phyloP scores from a whole-genome alignment of 2,113 vertebrate species.

The Riparia riparia region DNA sequence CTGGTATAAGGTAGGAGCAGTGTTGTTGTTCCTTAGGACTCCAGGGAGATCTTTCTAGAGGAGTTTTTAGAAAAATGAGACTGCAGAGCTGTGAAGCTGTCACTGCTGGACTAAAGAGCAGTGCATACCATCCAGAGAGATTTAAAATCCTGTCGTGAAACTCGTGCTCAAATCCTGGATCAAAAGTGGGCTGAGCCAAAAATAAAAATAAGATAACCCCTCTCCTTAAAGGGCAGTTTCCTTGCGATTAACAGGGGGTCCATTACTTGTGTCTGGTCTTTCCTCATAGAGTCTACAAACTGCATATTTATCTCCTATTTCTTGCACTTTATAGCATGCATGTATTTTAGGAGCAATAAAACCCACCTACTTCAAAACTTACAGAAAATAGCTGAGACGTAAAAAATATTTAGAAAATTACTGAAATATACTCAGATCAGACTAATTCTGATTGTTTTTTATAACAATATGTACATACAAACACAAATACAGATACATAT shows the following conservation, averaged over 20 bases:
- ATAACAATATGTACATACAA: background rate
- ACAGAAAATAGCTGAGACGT: background rate
- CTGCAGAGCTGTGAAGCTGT: background rate
- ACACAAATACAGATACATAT: background rate
- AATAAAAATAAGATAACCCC: background rate
- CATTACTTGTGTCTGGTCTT: background rate
- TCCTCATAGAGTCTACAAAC: background rate
- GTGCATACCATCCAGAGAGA: background rate
- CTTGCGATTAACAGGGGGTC: background rate
- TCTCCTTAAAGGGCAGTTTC: background rate
- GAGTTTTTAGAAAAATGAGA: background rate
- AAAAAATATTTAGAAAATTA: background rate
- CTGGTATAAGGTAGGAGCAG: background rate
- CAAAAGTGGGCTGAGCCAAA: background rate
- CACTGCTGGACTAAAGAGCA: background rate
- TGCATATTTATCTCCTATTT: background rate
- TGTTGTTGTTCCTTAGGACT: background rate
- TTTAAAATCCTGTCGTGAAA: background rate
- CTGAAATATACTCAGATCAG: background rate
- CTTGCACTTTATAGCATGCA: background rate
- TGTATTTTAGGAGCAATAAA: background rate
- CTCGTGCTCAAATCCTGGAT: background rate
- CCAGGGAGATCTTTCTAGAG: background rate
- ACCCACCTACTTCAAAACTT: background rate
- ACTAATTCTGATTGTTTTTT: background rate